Conservation (phyloP, 2,797 vertebrate genomes). For the Vultur gryphus region DNA sequence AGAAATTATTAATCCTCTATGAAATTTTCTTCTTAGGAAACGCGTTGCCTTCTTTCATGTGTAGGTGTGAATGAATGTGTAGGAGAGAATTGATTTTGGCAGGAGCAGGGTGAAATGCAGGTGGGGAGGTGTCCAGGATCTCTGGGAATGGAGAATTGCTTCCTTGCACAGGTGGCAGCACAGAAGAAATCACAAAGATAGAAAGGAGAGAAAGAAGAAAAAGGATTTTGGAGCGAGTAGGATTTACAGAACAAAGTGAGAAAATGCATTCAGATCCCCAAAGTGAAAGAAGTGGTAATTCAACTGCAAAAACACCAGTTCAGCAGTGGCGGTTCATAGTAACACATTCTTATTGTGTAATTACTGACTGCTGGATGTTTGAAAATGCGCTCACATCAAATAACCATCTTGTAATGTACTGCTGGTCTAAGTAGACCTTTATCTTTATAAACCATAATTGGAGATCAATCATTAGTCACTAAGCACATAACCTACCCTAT, state of each 20-base stretch:
- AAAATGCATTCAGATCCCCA: not conserved
- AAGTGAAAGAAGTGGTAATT: not conserved
- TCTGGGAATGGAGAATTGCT: not conserved
- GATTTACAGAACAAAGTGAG: not conserved
- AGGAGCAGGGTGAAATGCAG: not conserved
- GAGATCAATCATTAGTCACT: not conserved
- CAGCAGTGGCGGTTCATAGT: not conserved
- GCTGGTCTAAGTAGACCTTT: not conserved
- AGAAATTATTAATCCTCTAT: not conserved
- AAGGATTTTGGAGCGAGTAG: not conserved
- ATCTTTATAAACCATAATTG: not conserved
- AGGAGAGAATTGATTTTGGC: not conserved
- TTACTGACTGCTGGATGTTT: not conserved
- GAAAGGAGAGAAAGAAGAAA: not conserved
- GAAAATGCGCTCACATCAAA: not conserved
- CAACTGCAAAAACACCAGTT: not conserved
- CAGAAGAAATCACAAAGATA: not conserved
- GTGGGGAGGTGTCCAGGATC: not conserved
- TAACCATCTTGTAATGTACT: not conserved
- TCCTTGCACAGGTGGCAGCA: not conserved
- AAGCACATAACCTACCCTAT: not conserved
- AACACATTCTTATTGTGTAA: not conserved
- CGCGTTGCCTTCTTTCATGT: not conserved
- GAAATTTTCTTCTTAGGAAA: not conserved
- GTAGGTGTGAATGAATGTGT: not conserved